Percentiles rank a stretch among this genome's conserved stretches.
These are phyloP conservation scores for Nannoperca obscura DNA, from an alignment of 2,797 vertebrate genomes.

Conservation along the genomic window DNA sequence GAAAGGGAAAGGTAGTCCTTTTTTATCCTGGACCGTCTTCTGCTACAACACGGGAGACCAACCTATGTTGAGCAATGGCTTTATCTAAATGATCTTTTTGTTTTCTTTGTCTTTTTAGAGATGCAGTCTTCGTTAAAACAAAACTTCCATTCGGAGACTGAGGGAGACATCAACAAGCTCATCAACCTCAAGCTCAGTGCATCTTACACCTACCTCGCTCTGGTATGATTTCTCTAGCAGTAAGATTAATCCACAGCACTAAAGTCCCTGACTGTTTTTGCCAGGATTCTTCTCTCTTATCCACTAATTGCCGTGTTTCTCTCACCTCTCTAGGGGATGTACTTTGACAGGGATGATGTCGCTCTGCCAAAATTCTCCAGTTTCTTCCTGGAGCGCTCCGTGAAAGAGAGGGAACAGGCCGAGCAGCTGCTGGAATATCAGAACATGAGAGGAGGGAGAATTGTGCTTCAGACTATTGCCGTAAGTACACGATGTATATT, in stretches of 20 bases:
- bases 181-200: constrained; percentile 82
- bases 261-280: background rate
- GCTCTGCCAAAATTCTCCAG: constrained; percentile 84
- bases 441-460: constrained; percentile 85
- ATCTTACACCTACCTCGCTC: constrained; percentile 82
- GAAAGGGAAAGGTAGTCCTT: background rate
- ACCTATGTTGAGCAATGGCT: accelerated
- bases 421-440: constrained; percentile 86
- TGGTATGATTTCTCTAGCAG: constrained; percentile 64
- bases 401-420: constrained; percentile 85
- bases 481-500: constrained; percentile 65
- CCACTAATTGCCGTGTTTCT: background rate
- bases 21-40: background rate
- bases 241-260: background rate
- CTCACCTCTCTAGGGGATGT: constrained; percentile 81
- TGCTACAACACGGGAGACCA: background rate
- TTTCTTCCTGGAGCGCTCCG: constrained; percentile 84
- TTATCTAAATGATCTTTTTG: background rate
- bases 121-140: constrained; percentile 84
- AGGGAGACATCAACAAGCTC: constrained; percentile 83
- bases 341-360: constrained; percentile 89
- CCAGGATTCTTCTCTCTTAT: accelerated
- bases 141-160: constrained; percentile 80
- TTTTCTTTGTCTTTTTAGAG: constrained; percentile 55
- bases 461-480: constrained; percentile 83